phyloP scores from a whole-genome alignment of 2,888 invertebrate genomes.

The Lycocerus yunnanus region DNA sequence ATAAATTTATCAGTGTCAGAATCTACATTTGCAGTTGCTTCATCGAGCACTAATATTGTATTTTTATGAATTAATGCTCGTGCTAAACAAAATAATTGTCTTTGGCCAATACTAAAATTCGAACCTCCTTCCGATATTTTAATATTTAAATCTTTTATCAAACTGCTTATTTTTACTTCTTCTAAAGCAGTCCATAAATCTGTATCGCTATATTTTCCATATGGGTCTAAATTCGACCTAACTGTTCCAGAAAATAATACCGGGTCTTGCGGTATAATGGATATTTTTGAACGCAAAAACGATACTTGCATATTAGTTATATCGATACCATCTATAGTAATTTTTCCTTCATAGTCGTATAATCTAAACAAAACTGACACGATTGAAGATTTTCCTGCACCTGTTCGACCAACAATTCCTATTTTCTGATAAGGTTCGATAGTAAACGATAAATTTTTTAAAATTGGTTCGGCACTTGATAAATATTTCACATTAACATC shows the following conservation, averaged over 20 bases:
- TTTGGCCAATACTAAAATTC: slow-evolving; percentile 55
- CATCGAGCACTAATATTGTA: slow-evolving; percentile 56
- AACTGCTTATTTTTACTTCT: slow-evolving; percentile 74
- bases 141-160: slow-evolving; percentile 68
- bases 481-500: slow-evolving; percentile 73
- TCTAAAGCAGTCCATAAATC: slow-evolving; percentile 82
- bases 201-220: slow-evolving; percentile 74
- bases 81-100: slow-evolving; percentile 71
- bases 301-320: slow-evolving; percentile 73
- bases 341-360: slow-evolving; percentile 74
- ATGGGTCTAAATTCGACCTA: slow-evolving; percentile 86
- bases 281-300: slow-evolving; percentile 73
- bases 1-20: slow-evolving; percentile 75
- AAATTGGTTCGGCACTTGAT: slow-evolving; percentile 69
- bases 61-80: slow-evolving; percentile 60
- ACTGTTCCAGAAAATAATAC: slow-evolving; percentile 85
- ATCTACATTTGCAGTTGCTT: slow-evolving; percentile 81
- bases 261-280: slow-evolving; percentile 86
- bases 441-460: slow-evolving; percentile 69
- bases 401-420: slow-evolving; percentile 80
- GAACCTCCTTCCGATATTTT: slow-evolving; percentile 69
- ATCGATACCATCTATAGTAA: slow-evolving; percentile 78
- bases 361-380: slow-evolving; percentile 80
- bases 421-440: slow-evolving; percentile 72
- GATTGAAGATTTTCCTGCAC: slow-evolving; percentile 79